Evolutionary conservation across 2,888 invertebrate species (phyloP).

Genomic region (Ennomos quercinarius): DNA sequence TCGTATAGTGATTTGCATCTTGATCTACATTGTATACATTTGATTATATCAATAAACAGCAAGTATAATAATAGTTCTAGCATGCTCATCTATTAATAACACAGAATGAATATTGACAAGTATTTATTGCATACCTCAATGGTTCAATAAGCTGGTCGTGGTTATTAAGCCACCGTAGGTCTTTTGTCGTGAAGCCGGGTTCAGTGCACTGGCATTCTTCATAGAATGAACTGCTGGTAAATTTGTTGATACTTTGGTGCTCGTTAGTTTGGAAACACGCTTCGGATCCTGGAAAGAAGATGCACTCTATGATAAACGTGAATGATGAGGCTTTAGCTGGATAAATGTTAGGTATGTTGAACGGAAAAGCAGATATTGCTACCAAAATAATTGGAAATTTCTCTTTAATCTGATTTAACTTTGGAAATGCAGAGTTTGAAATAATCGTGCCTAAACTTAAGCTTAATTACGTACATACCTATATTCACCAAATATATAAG

Average conservation of each 20-base stretch:
- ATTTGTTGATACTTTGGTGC: slow-evolving; percentile 42
- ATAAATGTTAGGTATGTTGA: too few species aligned
- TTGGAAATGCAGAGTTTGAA: too few species aligned
- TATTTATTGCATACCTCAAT: slow-evolving; percentile 62
- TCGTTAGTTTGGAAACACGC: slow-evolving; percentile 61
- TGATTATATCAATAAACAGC: background rate
- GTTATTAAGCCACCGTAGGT: slow-evolving; percentile 63
- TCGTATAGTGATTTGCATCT: too few species aligned
- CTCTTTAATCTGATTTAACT: too few species aligned
- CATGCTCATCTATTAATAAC: slow-evolving; percentile 4
- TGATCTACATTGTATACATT: background rate
- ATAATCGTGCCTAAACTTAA: too few species aligned
- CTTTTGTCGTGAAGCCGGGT: slow-evolving; percentile 43
- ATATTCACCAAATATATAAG: too few species aligned
- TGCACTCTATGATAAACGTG: background rate
- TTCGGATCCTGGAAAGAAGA: slow-evolving; percentile 56
- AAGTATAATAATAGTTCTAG: background rate
- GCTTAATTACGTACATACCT: too few species aligned
- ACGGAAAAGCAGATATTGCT: too few species aligned
- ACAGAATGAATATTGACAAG: slow-evolving; percentile 24
- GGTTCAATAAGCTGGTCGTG: slow-evolving; percentile 49
- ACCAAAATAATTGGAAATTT: too few species aligned
- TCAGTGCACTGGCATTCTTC: slow-evolving; percentile 65
- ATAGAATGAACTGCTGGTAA: slow-evolving; percentile 60
- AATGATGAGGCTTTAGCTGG: background rate